Conservation (phyloP, 2,888 invertebrate species). For the Acrocera orbiculus region DNA sequence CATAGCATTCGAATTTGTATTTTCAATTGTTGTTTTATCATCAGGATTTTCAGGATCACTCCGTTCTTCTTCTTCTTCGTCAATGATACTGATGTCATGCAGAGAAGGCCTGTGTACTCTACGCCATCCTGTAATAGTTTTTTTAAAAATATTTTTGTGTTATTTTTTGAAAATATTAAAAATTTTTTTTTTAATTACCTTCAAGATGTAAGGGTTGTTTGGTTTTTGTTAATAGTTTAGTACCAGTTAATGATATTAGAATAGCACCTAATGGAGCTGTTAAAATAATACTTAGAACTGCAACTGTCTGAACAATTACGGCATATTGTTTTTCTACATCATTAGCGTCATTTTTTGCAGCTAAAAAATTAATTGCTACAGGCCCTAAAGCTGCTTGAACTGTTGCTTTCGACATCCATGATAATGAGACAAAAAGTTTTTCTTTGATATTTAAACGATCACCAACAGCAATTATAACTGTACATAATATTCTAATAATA, state of each 20-base stretch:
- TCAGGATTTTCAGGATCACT: conserved; percentile 33
- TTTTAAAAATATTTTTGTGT: background rate
- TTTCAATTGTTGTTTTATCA: conserved; percentile 22
- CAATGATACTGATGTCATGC: conserved; percentile 71
- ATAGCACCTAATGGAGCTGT: conserved; percentile 75
- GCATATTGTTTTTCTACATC: conserved; percentile 43
- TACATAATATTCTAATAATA: conserved; percentile 46
- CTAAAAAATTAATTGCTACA: conserved; percentile 50
- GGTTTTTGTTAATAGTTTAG: conserved; percentile 59
- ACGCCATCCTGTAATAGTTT: conserved; percentile 43
- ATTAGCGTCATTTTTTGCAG: conserved; percentile 24
- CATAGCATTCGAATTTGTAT: conserved; percentile 25
- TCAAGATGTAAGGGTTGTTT: conserved; percentile 47
- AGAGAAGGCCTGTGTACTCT: conserved; percentile 67
- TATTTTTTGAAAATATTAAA: background rate
- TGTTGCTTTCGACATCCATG: conserved; percentile 96
- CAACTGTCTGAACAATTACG: conserved; percentile 52
- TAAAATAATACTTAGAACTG: conserved; percentile 64
- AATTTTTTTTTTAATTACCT: conserved; percentile 37
- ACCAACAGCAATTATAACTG: conserved; percentile 51
- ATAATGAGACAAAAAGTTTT: conserved; percentile 73
- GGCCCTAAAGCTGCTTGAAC: conserved; percentile 83
- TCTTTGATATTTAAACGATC: conserved; percentile 75
- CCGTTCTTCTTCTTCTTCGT: conserved; percentile 61
- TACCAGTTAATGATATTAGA: conserved; percentile 60